These are phyloP conservation scores for Dryobota labecula DNA, from an alignment of 2,888 invertebrate species.

Conservation along the genomic window DNA sequence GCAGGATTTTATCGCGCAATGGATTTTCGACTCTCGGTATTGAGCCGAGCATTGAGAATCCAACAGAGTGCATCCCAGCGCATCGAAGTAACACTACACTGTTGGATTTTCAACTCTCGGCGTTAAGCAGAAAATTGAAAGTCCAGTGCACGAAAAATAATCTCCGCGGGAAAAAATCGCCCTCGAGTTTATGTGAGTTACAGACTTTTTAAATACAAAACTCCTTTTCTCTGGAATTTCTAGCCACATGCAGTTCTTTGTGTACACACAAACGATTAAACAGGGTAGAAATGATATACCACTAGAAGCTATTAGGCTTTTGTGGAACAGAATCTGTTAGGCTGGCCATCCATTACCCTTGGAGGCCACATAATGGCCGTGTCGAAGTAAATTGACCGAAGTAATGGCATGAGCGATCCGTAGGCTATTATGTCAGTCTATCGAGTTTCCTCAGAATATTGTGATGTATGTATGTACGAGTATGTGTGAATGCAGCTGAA, in stretches of 20 bases:
- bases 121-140: no score
- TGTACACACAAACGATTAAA: slow-evolving; percentile 3
- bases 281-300: background rate
- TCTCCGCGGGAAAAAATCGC: no score
- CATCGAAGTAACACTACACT: no score
- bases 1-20: no score
- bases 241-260: background rate
- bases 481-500: background rate
- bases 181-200: background rate
- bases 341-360: slow-evolving; percentile 42
- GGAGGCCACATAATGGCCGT: slow-evolving; percentile 30
- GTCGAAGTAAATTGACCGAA: slow-evolving; percentile 49
- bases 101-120: no score
- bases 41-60: no score
- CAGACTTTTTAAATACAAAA: background rate
- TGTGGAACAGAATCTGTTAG: slow-evolving; percentile 19
- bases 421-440: slow-evolving; percentile 19
- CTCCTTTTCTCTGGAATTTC: background rate
- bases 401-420: slow-evolving; percentile 36
- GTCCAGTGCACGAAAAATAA: no score
- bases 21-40: no score
- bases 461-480: background rate
- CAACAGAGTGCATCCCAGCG: no score
- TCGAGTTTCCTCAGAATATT: slow-evolving; percentile 14
- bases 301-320: background rate